Base-by-base conservation (phyloP, 2,113 vertebrate species). In the Cacatua alba region DNA sequence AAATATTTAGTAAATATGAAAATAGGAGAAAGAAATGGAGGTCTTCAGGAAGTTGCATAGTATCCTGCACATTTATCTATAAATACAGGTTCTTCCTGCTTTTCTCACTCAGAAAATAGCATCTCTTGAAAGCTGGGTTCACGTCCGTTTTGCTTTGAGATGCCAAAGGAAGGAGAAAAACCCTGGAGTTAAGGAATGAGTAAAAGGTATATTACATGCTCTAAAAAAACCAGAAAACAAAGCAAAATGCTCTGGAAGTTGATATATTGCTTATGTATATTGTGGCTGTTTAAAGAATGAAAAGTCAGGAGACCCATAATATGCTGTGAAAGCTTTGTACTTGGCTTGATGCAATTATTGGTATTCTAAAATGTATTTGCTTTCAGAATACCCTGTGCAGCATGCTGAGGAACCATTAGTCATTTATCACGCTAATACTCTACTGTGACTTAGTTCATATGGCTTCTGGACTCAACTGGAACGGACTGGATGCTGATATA, bases 331-430 rank as follows among this genome's bases (percentile, higher is more conserved):
- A 96, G 81, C 78, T 95, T 92, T 89, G 88, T 80, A 35, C 25
- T 70, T 88, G 52, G 28, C 64, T 93, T 60, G 75, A 82, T 92
- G 81, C 49, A 94, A 77, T 95, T 78, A 88, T 62, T 97, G 49
- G 74, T 89, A 29, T 82, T 97, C 63, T 94, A 52, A 94, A 96
- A 97, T 67, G 17, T 81, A 84, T 96, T 92, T 96, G 84, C 81
- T 97, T 72, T 83, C 31, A 55, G 82, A 85, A 89, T 41, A 81
- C 28, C 48, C 88, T 0, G 1, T 70, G 35, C 69, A 76, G 74
- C 20, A 23, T 10, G 70, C 86, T 72, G 52, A 35, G 79, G 86
- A 91, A 24, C 74, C 51, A 72, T 75, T 69, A 90, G 70, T 75
- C 84, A 92, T 94, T 81, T 82, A 35, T 89, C 92, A 91, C 43